These are phyloP conservation scores for Chloropsis hardwickii DNA, from an alignment of 2,113 vertebrate species.

Conservation along the genomic window DNA sequence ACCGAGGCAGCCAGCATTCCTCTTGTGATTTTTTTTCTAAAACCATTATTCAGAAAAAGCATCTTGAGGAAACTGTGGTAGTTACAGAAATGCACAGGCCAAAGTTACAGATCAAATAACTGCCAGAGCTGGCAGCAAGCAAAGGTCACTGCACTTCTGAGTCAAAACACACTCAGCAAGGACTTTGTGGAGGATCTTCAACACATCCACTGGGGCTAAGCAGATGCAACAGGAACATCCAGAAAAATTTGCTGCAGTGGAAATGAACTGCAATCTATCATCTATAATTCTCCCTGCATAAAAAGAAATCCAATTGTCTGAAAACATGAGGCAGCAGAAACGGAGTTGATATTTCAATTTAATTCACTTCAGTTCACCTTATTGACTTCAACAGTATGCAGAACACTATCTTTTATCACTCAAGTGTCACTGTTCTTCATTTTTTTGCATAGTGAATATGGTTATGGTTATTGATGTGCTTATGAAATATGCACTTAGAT, in stretches of 20 bases:
- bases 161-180: neutral
- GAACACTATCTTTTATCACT: neutral
- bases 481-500: neutral
- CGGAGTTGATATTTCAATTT: slow-evolving; percentile 27
- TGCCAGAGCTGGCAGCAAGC: neutral
- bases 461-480: neutral
- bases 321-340: slow-evolving; percentile 33
- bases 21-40: neutral
- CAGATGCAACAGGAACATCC: neutral
- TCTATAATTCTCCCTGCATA: neutral
- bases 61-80: neutral
- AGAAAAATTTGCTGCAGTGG: neutral
- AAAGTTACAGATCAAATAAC: neutral
- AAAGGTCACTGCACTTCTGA: neutral
- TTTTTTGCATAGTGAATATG: neutral
- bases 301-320: slow-evolving; percentile 31
- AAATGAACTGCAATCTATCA: neutral
- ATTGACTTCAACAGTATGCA: neutral
- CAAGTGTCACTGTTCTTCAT: neutral
- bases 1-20: neutral
- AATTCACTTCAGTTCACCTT: slow-evolving; percentile 8
- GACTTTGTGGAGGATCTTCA: neutral
- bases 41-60: neutral
- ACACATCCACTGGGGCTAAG: neutral
- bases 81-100: neutral